Evolutionary conservation across 2,113 vertebrate genomes (phyloP), one percentile per base, ranked within the genome.

Genomic region (Neolamprologus variostigma): DNA sequence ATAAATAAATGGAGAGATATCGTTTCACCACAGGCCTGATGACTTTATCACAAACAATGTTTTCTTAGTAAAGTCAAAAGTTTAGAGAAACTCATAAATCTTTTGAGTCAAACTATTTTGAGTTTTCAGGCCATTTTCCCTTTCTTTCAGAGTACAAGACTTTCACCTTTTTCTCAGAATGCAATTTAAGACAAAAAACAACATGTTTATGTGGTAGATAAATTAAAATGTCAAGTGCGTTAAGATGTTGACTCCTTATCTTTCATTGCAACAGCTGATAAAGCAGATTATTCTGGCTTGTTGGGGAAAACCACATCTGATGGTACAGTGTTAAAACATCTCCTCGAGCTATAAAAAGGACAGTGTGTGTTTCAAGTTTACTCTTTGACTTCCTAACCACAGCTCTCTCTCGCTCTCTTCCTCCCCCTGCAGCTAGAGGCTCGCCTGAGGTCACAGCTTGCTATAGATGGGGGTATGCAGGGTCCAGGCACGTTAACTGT

Each of bases 271-370:
- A 55, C 80, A 82, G 59, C 81, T 90, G 82, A 91, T 88, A 63
- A 86, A 82, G 40, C 53, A 85, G 82, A 88, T 28, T 51, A 89
- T 55, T 26, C 50, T 37, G 28, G 51, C 59, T 76, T 83, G 76
- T 88, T 37, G 16, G 35, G 55, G 31, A 83, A 80, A 89, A 86
- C 31, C 83, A 51, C 85, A 88, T 89, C 80, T 87, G 83, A 84
- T 26, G 88, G 23, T 23, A 50, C 23, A 6, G 13, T 57, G 63
- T 68, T 87, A 82, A 93, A 94, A 91, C 81, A 12, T 90, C 53
- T 81, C 82, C 54, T 71, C 80, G 19, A 61, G 90, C 85, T 59
- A 81, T 61, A 76, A 82, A 84, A 83, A 80, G 55, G 80, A 79
- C 47, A 33, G 66, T 7, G 51, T 50, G 55, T 17, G 61, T 84